Base-by-base conservation (phyloP, 2,113 vertebrate genomes). In the Plectropomus leopardus region DNA sequence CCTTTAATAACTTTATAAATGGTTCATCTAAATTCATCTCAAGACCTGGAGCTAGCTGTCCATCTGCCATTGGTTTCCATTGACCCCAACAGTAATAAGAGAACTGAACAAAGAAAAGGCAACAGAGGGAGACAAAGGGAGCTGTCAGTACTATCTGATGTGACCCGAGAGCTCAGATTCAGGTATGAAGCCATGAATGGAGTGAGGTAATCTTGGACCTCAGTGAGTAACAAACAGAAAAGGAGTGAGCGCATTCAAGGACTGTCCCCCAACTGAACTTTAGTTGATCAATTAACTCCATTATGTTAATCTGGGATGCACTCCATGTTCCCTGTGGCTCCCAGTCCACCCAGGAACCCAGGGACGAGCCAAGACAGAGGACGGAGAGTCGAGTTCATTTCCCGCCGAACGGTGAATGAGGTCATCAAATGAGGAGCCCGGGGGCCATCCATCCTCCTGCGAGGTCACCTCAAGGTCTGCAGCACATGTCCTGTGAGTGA, bases 231-330 rank as follows among this genome's bases (percentile, higher is more conserved):
- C 79, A 73, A 54, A 77, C 64, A 68, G 54, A 80, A 89, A 72
- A 79, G 47, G 44, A 83, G 66, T 36, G 81, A 86, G 81, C 66
- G 58, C 63, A 88, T 83, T 84, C 73, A 82, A 73, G 61, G 63
- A 59, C 71, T 87, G 87, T 85, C 83, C 86, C 64, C 83, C 26
- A 7, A 76, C 73, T 87, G 87, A 90, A 90, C 87, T 85, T 84
- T 61, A 87, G 70, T 86, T 82, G 63, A 92, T 90, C 91, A 90
- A 90, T 92, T 92, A 88, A 88, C 82, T 88, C 88, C 84, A 89
- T 92, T 91, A 90, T 92, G 88, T 90, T 90, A 83, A 88, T 91
- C 88, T 91, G 81, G 91, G 88, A 90, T 88, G 84, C 75, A 87
- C 83, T 89, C 88, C 88, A 91, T 91, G 88, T 92, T 91, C 90